Evolutionary conservation across 1,140 invertebrate genomes (phyloP), one percentile per base, ranked within the genome.

Genomic region (Marisa cornuarietis): DNA sequence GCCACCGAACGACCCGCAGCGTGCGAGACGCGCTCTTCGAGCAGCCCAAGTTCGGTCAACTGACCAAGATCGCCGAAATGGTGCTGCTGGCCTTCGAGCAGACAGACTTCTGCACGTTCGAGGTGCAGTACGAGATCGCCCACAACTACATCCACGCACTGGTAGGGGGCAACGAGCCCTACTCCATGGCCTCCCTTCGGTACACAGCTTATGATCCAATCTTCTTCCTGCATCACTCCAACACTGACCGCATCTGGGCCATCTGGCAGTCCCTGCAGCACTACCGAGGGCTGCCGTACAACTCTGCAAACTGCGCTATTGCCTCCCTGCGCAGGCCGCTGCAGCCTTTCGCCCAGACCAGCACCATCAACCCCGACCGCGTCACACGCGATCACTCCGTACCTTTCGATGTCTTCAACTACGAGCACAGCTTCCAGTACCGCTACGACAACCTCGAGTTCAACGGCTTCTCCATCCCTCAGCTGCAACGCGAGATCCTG

Each of bases 391-490:
- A 79, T 58, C 65, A 82, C 66, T 78, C 80, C 31, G 68, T 80
- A 16, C 79, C 79, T 11, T 74, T 78, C 62, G 71, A 78, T 24
- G 79, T 65, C 3, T 81, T 77, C 63, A n/a, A 81, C 71, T 81
- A 81, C 58, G 24, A 42, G 42, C 42, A 74, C 61, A 73, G 52
- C 58, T 76, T 84, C 77, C 71, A 80, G n/a, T 84, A 84, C 75
- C 49, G 78, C 10, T 84, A 84, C 75, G 83, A 84, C 69, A 80
- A 76, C 61, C 74, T 84, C 31, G 77, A 82, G 61, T 78, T 84
- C 54, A 80, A 79, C 63, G 83, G 83, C 24, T 42, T 84, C 58
- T 71, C 72, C 73, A 73, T 84, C 22, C 79, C 79, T 4, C 78
- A 84, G 66, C 68, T 84, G 0, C 54, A 71, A 10, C 26, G 73